A percentile compares a stretch with the other conserved stretches of the same genome.
Conservation (phyloP, 2,113 vertebrate genomes). For the Asarcornis scutulata region DNA sequence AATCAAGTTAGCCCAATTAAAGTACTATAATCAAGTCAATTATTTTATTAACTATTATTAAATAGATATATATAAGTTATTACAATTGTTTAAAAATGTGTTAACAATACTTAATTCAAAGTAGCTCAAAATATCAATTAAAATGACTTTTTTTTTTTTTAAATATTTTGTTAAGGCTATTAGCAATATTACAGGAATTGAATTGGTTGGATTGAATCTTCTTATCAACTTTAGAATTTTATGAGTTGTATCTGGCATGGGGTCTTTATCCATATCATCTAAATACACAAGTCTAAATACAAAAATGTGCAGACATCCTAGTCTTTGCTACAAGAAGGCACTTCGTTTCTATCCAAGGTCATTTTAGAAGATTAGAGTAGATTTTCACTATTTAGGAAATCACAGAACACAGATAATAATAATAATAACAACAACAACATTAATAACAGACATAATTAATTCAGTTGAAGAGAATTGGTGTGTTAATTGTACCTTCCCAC, state of each 20-base stretch:
- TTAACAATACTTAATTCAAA: not conserved
- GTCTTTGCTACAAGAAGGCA: not conserved
- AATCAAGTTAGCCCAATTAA: not conserved
- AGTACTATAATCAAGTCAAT: not conserved
- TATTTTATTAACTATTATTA: not conserved
- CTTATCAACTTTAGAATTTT: not conserved
- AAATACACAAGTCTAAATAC: not conserved
- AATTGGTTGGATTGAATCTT: not conserved
- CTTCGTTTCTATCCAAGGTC: not conserved
- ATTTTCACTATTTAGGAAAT: not conserved
- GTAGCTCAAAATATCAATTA: not conserved
- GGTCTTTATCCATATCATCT: not conserved
- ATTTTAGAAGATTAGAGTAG: not conserved
- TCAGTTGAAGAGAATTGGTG: not conserved
- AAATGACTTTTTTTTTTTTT: not conserved
- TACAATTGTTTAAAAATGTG: not conserved
- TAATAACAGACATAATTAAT: not conserved
- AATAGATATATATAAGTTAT: not conserved
- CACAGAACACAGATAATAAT: not conserved
- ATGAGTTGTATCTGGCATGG: not conserved
- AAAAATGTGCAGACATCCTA: not conserved
- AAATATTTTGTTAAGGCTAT: not conserved
- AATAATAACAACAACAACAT: not conserved
- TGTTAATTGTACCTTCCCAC: no score
- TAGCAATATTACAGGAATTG: not conserved